These are phyloP conservation scores for Drosophila tani DNA, from an alignment of 1,140 invertebrate species.

Conservation along the genomic window DNA sequence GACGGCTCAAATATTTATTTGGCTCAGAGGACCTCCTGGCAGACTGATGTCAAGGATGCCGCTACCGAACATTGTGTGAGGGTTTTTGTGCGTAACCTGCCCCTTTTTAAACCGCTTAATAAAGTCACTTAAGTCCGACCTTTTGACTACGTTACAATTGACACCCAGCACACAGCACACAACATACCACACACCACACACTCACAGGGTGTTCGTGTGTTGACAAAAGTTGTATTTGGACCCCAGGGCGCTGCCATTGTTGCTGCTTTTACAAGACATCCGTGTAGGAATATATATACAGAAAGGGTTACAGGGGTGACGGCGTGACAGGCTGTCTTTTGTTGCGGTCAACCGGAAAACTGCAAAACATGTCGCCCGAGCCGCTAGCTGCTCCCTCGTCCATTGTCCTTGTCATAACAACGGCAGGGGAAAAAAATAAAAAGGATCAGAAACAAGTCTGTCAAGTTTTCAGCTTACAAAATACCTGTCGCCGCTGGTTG, in stretches of 20 bases:
- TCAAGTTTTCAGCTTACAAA: conserved; percentile 82
- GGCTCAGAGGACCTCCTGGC: conserved; percentile 27
- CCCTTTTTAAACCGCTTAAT: conserved; percentile 84
- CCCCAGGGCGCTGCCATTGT: conserved; percentile 72
- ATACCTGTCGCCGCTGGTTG: conserved; percentile 72
- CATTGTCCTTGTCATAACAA: conserved; percentile 67
- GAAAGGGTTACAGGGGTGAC: conserved; percentile 20
- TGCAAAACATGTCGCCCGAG: conserved; percentile 79
- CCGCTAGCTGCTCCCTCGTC: conserved; percentile 54
- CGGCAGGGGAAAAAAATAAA: conserved; percentile 46
- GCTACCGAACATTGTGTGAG: background rate
- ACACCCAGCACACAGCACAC: conserved; percentile 58
- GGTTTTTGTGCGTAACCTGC: conserved; percentile 49
- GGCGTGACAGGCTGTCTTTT: conserved; percentile 84
- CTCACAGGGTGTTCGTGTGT: conserved; percentile 51
- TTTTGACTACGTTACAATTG: conserved; percentile 82
- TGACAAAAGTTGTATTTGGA: conserved; percentile 73
- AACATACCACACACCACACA: background rate
- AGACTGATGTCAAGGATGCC: conserved; percentile 22
- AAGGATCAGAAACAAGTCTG: conserved; percentile 81
- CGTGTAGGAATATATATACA: background rate
- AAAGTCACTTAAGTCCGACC: conserved; percentile 83
- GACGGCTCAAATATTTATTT: conserved; percentile 1
- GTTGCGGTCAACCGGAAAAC: conserved; percentile 85
- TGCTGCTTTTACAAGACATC: conserved; percentile 68